Percentiles rank a stretch among this genome's conserved stretches.
Evolutionary conservation across 2,797 vertebrate genomes (phyloP).

Genomic region (Eidolon dupreanum): DNA sequence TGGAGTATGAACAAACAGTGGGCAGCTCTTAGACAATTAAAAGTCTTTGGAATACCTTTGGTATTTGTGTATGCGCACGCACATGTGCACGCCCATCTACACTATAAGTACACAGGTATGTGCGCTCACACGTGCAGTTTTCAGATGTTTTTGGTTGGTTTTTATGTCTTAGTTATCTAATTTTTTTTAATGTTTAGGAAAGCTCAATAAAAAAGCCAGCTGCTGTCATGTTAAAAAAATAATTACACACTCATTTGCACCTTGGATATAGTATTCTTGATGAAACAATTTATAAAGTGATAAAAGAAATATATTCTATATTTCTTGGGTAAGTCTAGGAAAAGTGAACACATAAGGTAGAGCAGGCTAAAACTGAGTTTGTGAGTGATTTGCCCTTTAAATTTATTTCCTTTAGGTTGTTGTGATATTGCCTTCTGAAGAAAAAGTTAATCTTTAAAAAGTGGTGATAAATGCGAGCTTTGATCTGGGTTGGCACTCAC

Average conservation of each 20-base stretch:
- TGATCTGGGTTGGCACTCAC: not conserved
- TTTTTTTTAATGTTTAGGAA: slow-evolving; percentile 55
- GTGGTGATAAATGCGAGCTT: not conserved
- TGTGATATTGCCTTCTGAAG: not conserved
- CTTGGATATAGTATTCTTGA: not conserved
- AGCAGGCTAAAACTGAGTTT: not conserved
- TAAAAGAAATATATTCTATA: not conserved
- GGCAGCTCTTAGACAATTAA: slow-evolving; percentile 81
- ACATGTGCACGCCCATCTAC: fast-evolving
- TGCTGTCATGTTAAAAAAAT: slow-evolving; percentile 59
- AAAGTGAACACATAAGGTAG: not conserved
- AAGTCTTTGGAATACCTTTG: not conserved
- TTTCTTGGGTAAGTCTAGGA: not conserved
- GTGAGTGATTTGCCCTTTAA: not conserved
- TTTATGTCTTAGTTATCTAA: slow-evolving; percentile 75
- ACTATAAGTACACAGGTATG: not conserved
- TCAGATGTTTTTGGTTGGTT: slow-evolving; percentile 26
- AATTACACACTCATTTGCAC: not conserved
- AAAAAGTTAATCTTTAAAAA: not conserved
- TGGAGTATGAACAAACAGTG: slow-evolving; percentile 91
- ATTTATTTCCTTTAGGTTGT: not conserved
- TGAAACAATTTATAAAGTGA: not conserved
- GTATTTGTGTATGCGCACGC: not conserved
- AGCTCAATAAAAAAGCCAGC: slow-evolving; percentile 58
- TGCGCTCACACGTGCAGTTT: slow-evolving; percentile 16